Percentiles rank a stretch among this genome's conserved stretches.
Evolutionary conservation across 2,888 invertebrate genomes (phyloP).

Genomic region (Camponotus fellah): DNA sequence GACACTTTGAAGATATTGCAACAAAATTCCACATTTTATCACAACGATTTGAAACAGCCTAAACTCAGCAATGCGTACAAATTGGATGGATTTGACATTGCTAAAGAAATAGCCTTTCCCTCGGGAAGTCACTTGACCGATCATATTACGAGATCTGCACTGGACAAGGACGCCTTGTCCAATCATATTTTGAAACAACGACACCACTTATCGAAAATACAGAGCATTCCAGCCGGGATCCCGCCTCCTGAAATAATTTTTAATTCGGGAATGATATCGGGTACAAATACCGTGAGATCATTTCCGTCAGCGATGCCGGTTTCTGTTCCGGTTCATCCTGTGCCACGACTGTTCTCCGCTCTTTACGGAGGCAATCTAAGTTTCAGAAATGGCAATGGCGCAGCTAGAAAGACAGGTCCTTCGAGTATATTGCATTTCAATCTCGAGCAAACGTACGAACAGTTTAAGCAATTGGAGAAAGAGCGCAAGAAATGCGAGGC

Average conservation of each 20-base stretch:
- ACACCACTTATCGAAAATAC: slow-evolving; percentile 77
- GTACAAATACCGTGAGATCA: slow-evolving; percentile 69
- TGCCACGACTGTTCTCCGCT: slow-evolving; percentile 80
- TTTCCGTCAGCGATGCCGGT: slow-evolving; percentile 81
- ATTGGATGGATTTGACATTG: slow-evolving; percentile 79
- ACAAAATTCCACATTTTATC: slow-evolving; percentile 76
- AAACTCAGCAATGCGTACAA: slow-evolving; percentile 76
- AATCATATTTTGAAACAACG: slow-evolving; percentile 82
- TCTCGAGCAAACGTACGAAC: slow-evolving; percentile 93
- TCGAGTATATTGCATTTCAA: slow-evolving; percentile 90
- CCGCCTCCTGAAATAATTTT: slow-evolving; percentile 80
- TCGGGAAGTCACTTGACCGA: slow-evolving; percentile 76
- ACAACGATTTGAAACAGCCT: slow-evolving; percentile 78
- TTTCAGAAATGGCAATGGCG: slow-evolving; percentile 77
- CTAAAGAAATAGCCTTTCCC: slow-evolving; percentile 77
- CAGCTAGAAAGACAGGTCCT: slow-evolving; percentile 86
- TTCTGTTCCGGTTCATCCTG: slow-evolving; percentile 73
- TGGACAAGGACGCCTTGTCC: slow-evolving; percentile 78
- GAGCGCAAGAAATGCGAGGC: slow-evolving; percentile 94
- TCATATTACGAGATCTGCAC: slow-evolving; percentile 72
- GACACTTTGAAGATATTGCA: slow-evolving; percentile 79
- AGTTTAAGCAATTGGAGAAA: slow-evolving; percentile 92
- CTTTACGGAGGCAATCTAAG: slow-evolving; percentile 79
- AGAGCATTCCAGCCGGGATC: slow-evolving; percentile 73
- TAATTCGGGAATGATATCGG: slow-evolving; percentile 80